A percentile compares a stretch with the other conserved stretches of the same genome.
Evolutionary conservation across 2,113 vertebrate species (phyloP).

Genomic region (Pogonocichla stellata): DNA sequence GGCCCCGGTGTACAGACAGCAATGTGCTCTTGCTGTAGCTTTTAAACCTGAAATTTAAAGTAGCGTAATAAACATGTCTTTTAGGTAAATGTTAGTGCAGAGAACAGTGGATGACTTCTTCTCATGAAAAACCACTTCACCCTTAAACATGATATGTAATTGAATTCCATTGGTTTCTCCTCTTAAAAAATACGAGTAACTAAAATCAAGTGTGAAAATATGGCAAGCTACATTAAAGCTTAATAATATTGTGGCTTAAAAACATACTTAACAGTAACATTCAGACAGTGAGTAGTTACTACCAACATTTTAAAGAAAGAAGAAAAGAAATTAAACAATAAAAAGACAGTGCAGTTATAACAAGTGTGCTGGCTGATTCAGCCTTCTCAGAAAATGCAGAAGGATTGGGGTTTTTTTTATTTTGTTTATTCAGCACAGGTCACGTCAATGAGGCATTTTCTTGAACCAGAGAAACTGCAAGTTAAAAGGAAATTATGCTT

Average conservation of each 20-base stretch:
- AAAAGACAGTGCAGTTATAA: background rate
- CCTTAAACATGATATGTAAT: background rate
- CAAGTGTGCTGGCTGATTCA: background rate
- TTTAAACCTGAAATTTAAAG: background rate
- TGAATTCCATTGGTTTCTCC: background rate
- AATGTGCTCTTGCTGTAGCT: background rate
- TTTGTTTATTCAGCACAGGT: background rate
- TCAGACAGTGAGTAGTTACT: background rate
- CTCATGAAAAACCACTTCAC: background rate
- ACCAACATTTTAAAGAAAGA: background rate
- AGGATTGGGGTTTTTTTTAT: background rate
- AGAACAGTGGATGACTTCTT: background rate
- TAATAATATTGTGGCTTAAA: background rate
- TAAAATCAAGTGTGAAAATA: background rate
- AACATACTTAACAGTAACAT: background rate
- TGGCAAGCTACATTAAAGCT: background rate
- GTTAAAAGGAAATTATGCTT: background rate
- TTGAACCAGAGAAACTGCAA: background rate
- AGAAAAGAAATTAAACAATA: background rate
- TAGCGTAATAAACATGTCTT: background rate
- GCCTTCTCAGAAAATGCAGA: background rate
- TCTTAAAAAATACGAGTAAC: background rate
- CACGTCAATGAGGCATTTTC: background rate
- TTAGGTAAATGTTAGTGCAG: background rate
- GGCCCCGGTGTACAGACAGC: background rate